Conservation (phyloP, 2,797 vertebrate species). For the Coendou prehensilis region DNA sequence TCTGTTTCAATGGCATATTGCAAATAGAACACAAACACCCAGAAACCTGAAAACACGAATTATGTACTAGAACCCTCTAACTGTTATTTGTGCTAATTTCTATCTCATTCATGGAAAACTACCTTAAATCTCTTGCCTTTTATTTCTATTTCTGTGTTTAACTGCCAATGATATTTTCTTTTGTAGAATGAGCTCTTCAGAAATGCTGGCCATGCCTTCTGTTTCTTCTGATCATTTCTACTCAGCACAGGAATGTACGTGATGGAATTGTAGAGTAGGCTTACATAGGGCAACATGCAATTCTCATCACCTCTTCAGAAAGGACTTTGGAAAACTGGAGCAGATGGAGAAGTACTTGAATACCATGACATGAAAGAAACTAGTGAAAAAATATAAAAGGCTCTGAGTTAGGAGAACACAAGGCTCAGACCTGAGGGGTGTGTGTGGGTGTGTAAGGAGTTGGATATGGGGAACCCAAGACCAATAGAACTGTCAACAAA, state of each 20-base stretch:
- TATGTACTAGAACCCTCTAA: neutral
- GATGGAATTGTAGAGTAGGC: neutral
- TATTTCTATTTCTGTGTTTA: conserved; percentile 18
- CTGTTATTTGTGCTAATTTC: neutral
- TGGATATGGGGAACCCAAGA: neutral
- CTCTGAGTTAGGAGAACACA: neutral
- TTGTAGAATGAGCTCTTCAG: neutral
- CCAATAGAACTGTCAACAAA: neutral
- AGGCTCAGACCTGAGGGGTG: neutral
- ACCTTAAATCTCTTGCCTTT: neutral
- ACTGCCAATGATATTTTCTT: neutral
- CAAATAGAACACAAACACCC: neutral
- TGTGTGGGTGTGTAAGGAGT: no score
- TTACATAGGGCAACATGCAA: neutral
- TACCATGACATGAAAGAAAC: neutral
- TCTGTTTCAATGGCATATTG: conserved; percentile 23
- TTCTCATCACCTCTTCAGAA: neutral
- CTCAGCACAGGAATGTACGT: neutral
- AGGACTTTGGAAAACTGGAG: neutral
- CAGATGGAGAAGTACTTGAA: neutral
- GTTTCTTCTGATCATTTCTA: neutral
- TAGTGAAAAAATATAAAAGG: neutral
- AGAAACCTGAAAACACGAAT: neutral
- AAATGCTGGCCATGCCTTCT: neutral
- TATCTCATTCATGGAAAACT: neutral